These are phyloP conservation scores for Corynorhinus townsendii DNA, from an alignment of 2,113 vertebrate species.

Conservation along the genomic window DNA sequence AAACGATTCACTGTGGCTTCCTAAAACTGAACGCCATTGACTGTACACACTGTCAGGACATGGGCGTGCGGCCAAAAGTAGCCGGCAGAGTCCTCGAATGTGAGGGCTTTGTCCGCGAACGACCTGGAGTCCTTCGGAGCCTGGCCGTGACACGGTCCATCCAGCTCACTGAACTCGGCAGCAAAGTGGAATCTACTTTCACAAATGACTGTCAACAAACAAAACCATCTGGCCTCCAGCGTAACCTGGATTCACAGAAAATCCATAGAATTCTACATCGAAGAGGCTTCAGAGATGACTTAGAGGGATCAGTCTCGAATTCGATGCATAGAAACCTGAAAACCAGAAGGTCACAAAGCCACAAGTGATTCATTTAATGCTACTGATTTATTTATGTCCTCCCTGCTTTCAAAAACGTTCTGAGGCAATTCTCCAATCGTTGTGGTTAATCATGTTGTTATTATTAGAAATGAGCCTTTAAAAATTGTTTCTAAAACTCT, in stretches of 20 bases:
- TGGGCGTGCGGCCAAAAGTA: neutral
- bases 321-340: neutral
- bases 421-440: neutral
- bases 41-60: neutral
- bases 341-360: neutral
- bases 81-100: accelerated
- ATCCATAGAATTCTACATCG: neutral
- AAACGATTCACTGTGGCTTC: neutral
- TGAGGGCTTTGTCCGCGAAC: accelerated
- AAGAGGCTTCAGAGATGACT: neutral
- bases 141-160: accelerated
- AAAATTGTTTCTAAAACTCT: neutral
- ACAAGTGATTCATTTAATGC: neutral
- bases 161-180: neutral
- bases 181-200: neutral
- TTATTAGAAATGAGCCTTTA: neutral
- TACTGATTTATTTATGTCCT: neutral
- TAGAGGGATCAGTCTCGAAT: no score
- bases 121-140: no score
- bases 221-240: neutral
- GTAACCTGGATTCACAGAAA: neutral
- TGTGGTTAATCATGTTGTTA: neutral
- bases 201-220: neutral
- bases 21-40: neutral
- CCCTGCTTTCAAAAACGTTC: neutral